These are phyloP conservation scores for Prochilodus magdalenae DNA, from an alignment of 2,113 vertebrate species.

Conservation along the genomic window DNA sequence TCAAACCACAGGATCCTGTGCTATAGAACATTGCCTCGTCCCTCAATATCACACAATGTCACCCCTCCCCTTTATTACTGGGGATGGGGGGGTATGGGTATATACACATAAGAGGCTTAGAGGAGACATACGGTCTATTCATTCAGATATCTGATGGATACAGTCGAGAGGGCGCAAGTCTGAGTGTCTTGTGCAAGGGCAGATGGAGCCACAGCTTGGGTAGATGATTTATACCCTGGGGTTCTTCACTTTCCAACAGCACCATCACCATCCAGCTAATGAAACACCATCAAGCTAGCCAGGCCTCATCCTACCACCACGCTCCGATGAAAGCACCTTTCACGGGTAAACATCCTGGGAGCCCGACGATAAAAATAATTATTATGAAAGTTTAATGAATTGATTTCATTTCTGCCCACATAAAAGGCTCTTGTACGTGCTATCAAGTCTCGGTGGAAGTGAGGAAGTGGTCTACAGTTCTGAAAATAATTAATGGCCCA, in stretches of 20 bases:
- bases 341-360: slow-evolving; percentile 32
- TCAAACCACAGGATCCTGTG: neutral
- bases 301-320: neutral
- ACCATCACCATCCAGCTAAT: neutral
- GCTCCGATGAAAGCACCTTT: neutral
- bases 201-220: neutral
- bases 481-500: slow-evolving; percentile 25
- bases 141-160: neutral
- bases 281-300: neutral
- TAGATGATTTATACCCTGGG: neutral
- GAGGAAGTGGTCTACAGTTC: neutral
- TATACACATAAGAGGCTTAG: neutral
- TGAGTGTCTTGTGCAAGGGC: neutral
- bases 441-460: neutral
- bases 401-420: slow-evolving; percentile 40
- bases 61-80: neutral
- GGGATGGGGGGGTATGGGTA: neutral
- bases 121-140: neutral
- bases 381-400: slow-evolving; percentile 28
- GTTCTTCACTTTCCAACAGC: neutral
- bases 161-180: neutral
- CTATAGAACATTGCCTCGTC: neutral
- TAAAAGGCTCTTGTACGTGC: slow-evolving; percentile 16
- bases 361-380: slow-evolving; percentile 29
- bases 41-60: slow-evolving; percentile 36